These are phyloP conservation scores for Eudemis profundana DNA, from an alignment of 2,888 invertebrate genomes.

Conservation along the genomic window DNA sequence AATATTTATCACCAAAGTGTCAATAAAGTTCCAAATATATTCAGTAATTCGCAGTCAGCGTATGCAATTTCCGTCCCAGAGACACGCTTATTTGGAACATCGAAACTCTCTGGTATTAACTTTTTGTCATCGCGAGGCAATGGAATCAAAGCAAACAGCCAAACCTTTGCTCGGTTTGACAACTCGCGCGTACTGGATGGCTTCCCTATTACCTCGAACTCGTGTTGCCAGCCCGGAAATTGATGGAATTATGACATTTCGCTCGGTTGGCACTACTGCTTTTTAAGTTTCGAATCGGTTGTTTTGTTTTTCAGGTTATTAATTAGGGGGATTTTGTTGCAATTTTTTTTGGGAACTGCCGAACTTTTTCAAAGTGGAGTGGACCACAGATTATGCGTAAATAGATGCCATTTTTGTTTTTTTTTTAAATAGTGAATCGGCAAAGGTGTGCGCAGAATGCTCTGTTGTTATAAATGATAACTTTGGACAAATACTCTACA, in stretches of 20 bases:
- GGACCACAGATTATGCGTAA: not conserved
- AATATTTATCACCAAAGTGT: constrained; percentile 1
- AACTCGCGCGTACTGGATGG: constrained; percentile 60
- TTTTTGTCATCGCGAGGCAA: constrained; percentile 43
- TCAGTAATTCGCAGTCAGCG: constrained; percentile 12
- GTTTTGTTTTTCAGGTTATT: constrained; percentile 31
- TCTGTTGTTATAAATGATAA: not conserved
- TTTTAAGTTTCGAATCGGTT: constrained; percentile 37
- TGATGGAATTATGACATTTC: constrained; percentile 57
- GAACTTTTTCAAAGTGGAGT: not conserved
- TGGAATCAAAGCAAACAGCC: constrained; percentile 43
- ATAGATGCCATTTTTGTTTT: not conserved
- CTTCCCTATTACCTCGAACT: constrained; percentile 54
- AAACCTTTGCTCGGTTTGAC: constrained; percentile 49
- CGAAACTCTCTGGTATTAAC: constrained; percentile 33
- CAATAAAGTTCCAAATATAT: not conserved
- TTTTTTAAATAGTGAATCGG: not conserved
- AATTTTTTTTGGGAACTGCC: not conserved
- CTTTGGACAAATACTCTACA: not conserved
- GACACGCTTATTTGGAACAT: constrained; percentile 28
- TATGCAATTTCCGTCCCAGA: constrained; percentile 26
- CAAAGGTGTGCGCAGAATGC: not conserved
- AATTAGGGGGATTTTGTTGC: constrained; percentile 25
- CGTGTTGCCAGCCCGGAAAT: constrained; percentile 63
- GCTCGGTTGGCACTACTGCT: constrained; percentile 42